phyloP scores from a whole-genome alignment of 2,797 vertebrate genomes.

The Diplodus sargus region DNA sequence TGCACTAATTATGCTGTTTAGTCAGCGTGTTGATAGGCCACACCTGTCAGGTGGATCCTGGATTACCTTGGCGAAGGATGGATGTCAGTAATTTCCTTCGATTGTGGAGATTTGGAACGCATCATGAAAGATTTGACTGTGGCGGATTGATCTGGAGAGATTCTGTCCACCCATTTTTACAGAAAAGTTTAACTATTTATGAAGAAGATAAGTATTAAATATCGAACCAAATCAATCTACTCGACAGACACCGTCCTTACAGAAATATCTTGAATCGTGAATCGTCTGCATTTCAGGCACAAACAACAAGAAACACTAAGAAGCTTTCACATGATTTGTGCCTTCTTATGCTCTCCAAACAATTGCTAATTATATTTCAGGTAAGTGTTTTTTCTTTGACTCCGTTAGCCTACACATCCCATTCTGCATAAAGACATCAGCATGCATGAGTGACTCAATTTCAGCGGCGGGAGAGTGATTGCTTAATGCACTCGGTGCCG shows the following conservation, averaged over 20 bases:
- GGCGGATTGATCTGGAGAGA: too few relatives aligned
- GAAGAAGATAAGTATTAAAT: too few relatives aligned
- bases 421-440: slow-evolving; percentile 62
- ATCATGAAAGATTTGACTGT: too few relatives aligned
- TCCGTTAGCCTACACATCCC: slow-evolving; percentile 14
- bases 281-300: neutral
- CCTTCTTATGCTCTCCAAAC: neutral
- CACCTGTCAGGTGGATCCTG: too few relatives aligned
- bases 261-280: neutral
- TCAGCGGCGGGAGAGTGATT: slow-evolving; percentile 45
- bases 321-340: slow-evolving; percentile 5
- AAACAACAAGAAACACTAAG: neutral
- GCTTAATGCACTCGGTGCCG: slow-evolving; percentile 54
- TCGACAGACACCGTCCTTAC: neutral
- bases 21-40: too few relatives aligned
- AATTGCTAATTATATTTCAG: slow-evolving; percentile 27
- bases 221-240: too few relatives aligned
- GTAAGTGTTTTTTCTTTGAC: slow-evolving; percentile 11
- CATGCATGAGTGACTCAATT: slow-evolving; percentile 51
- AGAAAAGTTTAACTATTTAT: too few relatives aligned
- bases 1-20: too few relatives aligned
- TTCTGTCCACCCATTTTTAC: neutral
- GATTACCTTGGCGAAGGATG: too few relatives aligned
- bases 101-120: too few relatives aligned
- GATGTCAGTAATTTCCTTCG: too few relatives aligned